Base-by-base conservation (phyloP, 2,113 vertebrate species). In the Protobothrops flavoviridis region DNA sequence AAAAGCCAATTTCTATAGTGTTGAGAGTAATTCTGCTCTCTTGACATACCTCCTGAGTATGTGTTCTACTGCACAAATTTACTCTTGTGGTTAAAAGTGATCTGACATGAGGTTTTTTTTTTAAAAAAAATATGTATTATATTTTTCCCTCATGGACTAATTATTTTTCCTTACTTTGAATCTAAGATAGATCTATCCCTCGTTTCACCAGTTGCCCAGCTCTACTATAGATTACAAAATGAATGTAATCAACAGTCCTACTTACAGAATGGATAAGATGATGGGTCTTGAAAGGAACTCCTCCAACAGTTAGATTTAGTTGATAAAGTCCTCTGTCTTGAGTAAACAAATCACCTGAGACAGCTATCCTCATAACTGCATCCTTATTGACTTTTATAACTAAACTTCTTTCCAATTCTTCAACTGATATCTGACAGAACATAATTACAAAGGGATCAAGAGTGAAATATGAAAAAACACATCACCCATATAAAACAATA, bases 321-420 rank as follows among this genome's bases (percentile, higher is more conserved):
- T 99, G 99, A 90, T 99, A 99, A 87, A 99, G 96, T 50, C 98
- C 98, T 95, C 98, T 98, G 93, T 98, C 97, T 21, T 98, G 95
- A 13, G 98, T 98, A 95, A 99, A 99, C 90, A 99, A 97, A 88
- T 98, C 98, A 8, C 98, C 98, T 0, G 99, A 98, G 53, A 99
- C 98, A 0, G 99, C 98, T 3, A 99, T 99, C 97, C 99, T 99
- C 99, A 99, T 99, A 55, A 99, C 99, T 0, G 99, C 99, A 45
- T 99, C 99, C 91, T 97, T 98, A 97, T 99, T 99, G 21, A 99
- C 98, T 96, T 99, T 99, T 94, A 99, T 97, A 94, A 99, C 98
- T 5, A 99, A 97, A 94, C 97, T 99, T 94, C 98, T 97, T 0
- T 98, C 98, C 0, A 99, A 97, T 96, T 99, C 99, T 97, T 99